Conservation (phyloP, 2,888 invertebrate genomes). For the Camptogramma bilineatum region DNA sequence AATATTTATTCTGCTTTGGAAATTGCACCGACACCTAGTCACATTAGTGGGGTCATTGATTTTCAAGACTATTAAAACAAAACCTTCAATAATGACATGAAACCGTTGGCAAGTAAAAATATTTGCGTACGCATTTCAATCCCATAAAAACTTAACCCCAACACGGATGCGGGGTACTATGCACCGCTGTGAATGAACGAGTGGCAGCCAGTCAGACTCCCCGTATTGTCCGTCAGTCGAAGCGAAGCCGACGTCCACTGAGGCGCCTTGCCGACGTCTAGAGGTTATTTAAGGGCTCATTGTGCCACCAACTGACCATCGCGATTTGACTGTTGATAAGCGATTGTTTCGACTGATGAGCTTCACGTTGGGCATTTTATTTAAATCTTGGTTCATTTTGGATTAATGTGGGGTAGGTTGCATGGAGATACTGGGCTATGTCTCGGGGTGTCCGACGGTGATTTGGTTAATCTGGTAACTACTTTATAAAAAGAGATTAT, state of each 20-base stretch:
- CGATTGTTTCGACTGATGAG: conserved; percentile 77
- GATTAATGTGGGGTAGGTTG: conserved; percentile 1
- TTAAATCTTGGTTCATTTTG: conserved; percentile 30
- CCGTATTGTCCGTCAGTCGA: conserved; percentile 80
- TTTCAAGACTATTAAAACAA: neutral
- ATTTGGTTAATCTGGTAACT: neutral
- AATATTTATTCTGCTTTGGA: too few species aligned
- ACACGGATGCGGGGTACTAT: conserved; percentile 62
- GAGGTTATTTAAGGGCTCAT: conserved; percentile 82
- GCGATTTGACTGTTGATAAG: conserved; percentile 78
- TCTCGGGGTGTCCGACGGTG: neutral
- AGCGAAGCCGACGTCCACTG: conserved; percentile 65
- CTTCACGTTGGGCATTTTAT: conserved; percentile 68
- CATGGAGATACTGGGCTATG: neutral
- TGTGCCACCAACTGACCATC: conserved; percentile 70
- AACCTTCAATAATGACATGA: neutral
- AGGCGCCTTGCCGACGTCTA: conserved; percentile 79
- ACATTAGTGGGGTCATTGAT: too few species aligned
- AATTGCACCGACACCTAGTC: too few species aligned
- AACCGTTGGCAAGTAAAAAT: neutral
- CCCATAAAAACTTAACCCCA: conserved; percentile 62
- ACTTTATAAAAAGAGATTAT: neutral
- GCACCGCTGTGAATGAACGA: conserved; percentile 59
- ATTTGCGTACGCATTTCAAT: conserved; percentile 53
- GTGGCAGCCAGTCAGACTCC: conserved; percentile 70